Conservation (phyloP, 2,113 vertebrate genomes). For the Sus scrofa region DNA sequence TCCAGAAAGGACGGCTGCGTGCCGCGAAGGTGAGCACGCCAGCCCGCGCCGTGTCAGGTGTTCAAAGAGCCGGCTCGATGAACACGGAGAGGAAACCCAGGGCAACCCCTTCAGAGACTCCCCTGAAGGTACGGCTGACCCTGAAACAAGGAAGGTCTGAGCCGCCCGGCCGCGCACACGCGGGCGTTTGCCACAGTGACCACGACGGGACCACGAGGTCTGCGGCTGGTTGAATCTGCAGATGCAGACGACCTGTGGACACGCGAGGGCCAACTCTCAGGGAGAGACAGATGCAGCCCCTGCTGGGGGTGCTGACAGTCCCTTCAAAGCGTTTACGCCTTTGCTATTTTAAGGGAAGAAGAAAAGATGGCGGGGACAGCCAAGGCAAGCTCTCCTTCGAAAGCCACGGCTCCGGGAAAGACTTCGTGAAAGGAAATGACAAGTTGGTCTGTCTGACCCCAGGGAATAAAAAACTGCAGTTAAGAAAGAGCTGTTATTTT, state of each 20-base stretch:
- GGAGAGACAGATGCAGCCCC: not conserved
- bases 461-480: not conserved
- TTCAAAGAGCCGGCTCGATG: not conserved
- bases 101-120: no score
- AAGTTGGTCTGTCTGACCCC: not conserved
- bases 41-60: no score
- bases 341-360: not conserved
- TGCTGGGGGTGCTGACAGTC: not conserved
- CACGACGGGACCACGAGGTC: rapidly evolving
- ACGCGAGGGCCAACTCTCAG: not conserved
- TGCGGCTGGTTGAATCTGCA: not conserved
- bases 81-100: not conserved
- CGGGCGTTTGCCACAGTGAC: no score
- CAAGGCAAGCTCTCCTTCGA: not conserved
- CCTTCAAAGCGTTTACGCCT: not conserved
- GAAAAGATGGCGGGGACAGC: not conserved
- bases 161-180: not conserved
- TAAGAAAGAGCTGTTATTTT: not conserved
- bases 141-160: not conserved
- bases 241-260: not conserved
- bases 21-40: rapidly evolving
- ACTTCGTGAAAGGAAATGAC: not conserved
- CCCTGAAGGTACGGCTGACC: rapidly evolving
- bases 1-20: not conserved
- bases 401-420: not conserved